phyloP scores from a whole-genome alignment of 2,888 invertebrate species.

The Eudiplozoon nipponicum region DNA sequence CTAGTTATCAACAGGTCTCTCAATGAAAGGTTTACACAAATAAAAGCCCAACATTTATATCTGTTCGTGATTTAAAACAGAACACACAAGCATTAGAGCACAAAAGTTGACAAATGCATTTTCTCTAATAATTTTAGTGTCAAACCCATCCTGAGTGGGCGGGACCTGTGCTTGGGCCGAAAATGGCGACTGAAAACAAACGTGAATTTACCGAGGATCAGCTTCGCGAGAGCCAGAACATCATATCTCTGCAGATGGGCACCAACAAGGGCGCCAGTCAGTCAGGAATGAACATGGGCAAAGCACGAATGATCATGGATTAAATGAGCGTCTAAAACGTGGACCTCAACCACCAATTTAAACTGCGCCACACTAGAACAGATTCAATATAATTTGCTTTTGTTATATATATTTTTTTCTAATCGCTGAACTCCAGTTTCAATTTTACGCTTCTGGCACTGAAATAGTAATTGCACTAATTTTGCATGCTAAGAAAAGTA shows the following conservation, averaged over 20 bases:
- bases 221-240: conserved; percentile 45
- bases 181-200: conserved; percentile 74
- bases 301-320: conserved; percentile 22
- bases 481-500: too few species aligned
- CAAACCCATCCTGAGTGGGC: conserved; percentile 22
- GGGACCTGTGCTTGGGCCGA: conserved; percentile 52
- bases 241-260: conserved; percentile 66
- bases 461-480: too few species aligned
- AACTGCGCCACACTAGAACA: neutral
- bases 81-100: too few species aligned
- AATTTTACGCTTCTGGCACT: too few species aligned
- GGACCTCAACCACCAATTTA: neutral
- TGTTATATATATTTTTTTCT: neutral
- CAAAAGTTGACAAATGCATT: too few species aligned
- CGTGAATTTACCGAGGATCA: conserved; percentile 67
- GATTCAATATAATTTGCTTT: neutral
- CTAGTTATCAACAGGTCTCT: too few species aligned
- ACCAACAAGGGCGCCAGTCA: conserved; percentile 45
- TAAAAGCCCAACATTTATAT: too few species aligned
- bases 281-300: conserved; percentile 25
- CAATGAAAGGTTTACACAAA: too few species aligned
- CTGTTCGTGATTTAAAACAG: too few species aligned
- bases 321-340: conserved; percentile 8
- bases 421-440: too few species aligned
- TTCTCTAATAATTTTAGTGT: conserved; percentile 8